Evolutionary conservation across 2,888 invertebrate genomes (phyloP), one percentile per base, ranked within the genome.

Genomic region (Philereme transversata): DNA sequence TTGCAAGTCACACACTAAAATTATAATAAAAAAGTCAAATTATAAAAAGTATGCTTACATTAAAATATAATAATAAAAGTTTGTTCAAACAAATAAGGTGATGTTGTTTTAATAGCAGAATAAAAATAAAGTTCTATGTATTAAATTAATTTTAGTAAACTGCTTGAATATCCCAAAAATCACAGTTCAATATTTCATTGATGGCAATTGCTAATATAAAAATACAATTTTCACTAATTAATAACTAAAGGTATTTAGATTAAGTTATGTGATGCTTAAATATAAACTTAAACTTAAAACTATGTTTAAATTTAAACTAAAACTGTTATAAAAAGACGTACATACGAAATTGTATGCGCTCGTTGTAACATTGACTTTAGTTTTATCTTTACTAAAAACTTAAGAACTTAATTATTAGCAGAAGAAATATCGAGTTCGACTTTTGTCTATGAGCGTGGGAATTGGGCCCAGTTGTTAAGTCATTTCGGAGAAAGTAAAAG

Each of bases 121-220:
- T 52, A 57, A 22, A 50, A 50, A 52, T 35, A 41, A 52, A 43
- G 38, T 57, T 54, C 22, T 22, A 54, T 10, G 40, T 57, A 48
- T 36, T 47, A 57, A 54, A 51, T 34, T 10, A 11, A 63, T 65
- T 73, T 67, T 66, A 65, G 57, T 66, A 72, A 70, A 36, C 56
- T 78, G 83, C 86, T 90, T 87, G 87, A 88, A 89, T 88, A 88
- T 90, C 81, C 83, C 71, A 83, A 83, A 59, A 83, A 90, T 91
- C 91, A 91, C 91, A 91, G 91, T 90, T 87, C 79, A 88, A 87
- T 87, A 88, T 87, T 88, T 87, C 86, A 62, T 83, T 82, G 81
- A 91, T 92, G 91, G 91, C 91, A 90, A 86, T 82, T 71, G 73
- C 71, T 74, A 77, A 75, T 58, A 67, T 73, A 73, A 76, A 78